Base-by-base conservation (phyloP, 2,888 invertebrate species). In the Deilephila porcellus region DNA sequence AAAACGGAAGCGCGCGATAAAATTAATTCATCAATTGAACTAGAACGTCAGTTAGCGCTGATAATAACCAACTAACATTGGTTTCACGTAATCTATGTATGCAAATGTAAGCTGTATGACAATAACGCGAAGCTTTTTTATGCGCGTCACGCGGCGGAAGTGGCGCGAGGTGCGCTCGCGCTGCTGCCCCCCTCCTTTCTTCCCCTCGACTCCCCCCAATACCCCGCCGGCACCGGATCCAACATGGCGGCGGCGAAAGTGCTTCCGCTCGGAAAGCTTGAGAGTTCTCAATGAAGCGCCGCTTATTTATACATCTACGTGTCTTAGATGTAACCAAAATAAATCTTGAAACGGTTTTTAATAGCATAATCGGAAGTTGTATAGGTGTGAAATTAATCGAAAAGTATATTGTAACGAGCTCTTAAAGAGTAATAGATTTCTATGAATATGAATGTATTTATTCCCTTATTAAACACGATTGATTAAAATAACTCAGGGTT, bases 201-300 rank as follows among this genome's bases (percentile, higher is more conserved):
- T 45, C 25, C 45, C 52, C 25, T 25, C 20, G 67, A 45, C 14
- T 45, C 45, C 20, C 25, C 52, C 67, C 45, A 45, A 17, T 25
- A 45, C 25, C 25, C 52, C 20, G 67, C 67, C 67, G 67, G 45
- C 67, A 91, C 93, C 93, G 94, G 94, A 93, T 93, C 92, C 93
- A 93, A 92, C 83, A 94, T 94, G 93, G 94, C 94, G 85, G 86
- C 89, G 92, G 93, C 93, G 93, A 94, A 94, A 94, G 94, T 93
- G 92, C 91, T 94, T 94, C 94, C 94, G 94, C 79, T 84, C 83
- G 88, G 84, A 83, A 82, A 86, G 86, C 89, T 91, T 89, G 87
- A 89, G 86, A 89, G 88, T 88, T 91, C 89, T 93, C 90, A 92
- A 92, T 93, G 91, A 90, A 92, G 83, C 87, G 83, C 82, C 84